phyloP scores from a whole-genome alignment of 2,113 vertebrate species.

The Myodes glareolus region DNA sequence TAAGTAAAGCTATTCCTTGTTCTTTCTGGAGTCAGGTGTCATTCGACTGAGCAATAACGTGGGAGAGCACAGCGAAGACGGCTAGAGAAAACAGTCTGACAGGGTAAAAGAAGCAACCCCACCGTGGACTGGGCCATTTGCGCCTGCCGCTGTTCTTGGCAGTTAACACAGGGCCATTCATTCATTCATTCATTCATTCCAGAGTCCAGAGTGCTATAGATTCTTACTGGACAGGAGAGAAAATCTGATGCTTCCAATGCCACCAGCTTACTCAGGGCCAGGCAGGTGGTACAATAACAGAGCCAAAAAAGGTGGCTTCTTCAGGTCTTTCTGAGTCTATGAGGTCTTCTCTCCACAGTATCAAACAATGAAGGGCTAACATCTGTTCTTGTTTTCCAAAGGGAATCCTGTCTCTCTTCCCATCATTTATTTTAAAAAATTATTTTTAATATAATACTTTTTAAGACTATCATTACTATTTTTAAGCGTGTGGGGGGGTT shows the following conservation, averaged over 20 bases:
- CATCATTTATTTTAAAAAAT: not conserved
- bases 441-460: not conserved
- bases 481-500: not conserved
- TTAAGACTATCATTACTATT: not conserved
- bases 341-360: not conserved
- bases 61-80: not conserved
- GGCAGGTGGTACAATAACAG: not conserved
- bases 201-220: not conserved
- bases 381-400: not conserved
- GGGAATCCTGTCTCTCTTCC: not conserved
- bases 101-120: slow-evolving; percentile 39
- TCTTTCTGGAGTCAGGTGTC: slow-evolving; percentile 35
- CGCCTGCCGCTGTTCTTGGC: not conserved
- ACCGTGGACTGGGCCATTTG: not conserved
- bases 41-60: not conserved
- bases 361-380: not conserved
- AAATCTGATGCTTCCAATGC: slow-evolving; percentile 11
- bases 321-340: not conserved
- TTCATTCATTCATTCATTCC: not conserved
- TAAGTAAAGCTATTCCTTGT: not conserved
- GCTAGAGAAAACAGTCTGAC: not conserved
- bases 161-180: not conserved
- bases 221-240: slow-evolving; percentile 22
- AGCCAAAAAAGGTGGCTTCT: not conserved
- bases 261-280: not conserved